Base-by-base conservation (phyloP, 1,140 invertebrate genomes). In the Lysiphlebus fabarum region DNA sequence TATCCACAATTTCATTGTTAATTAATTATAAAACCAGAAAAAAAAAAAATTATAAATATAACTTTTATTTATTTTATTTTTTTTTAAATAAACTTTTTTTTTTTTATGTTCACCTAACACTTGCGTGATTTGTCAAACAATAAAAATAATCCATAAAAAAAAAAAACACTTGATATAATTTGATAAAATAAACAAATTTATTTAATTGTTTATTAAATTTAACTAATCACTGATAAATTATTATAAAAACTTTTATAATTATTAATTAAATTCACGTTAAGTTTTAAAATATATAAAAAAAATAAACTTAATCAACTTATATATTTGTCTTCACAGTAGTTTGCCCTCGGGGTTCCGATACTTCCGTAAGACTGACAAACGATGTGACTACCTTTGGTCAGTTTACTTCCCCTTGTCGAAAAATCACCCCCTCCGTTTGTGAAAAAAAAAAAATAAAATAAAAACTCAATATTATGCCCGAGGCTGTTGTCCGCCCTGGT, bases 1-100 rank as follows among this genome's bases (percentile, higher is more conserved):
- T 63, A 77, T 58, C 75, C 74, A 78, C 51, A 73, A 63, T 67
- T 68, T 78, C 76, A 77, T 78, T 48, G 62, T 70, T 40, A 6
- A 36, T 38, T 11, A 11, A 43, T 54, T n/a, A 14, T 41, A 10
- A 8, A 38, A 12, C 40, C n/a, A 38, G 10, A 26, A 49, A 12
- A 38, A 12, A 40, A 34, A 17, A 42, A 58, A 41, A 12, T 37
- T 11, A 37, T 10, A 51, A 40, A 11, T 40, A 37, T 6, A 48
- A 6, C 26, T 26, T 48, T 1, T 48, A 26, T 45, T 45, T n/a
- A 3, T 7, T 45, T 45, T n/a, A 3, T 7, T 42, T 11, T 8
- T 33, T 17, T 54, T 36, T 26, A 26, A 26, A 26, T 26, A 26
- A 26, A 26, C 3, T 17, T 17, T 17, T 17, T 17, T 17, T 1